Conservation (phyloP, 2,797 vertebrate species). For the Pangasius mekongensis region DNA sequence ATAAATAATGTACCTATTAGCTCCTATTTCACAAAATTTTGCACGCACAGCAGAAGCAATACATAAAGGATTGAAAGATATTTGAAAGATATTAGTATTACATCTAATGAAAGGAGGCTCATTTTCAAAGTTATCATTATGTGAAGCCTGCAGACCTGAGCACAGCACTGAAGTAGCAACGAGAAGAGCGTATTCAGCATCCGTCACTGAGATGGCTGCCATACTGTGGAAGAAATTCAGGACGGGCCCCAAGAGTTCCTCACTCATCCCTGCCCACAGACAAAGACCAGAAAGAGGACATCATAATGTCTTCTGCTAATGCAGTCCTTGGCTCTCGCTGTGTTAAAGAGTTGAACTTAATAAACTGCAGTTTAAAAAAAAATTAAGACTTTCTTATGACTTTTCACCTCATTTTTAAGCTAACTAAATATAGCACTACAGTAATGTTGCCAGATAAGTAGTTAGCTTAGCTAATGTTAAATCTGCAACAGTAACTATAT, state of each 20-base stretch:
- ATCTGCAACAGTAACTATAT: neutral
- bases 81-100: no score
- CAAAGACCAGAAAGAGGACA: slow-evolving; percentile 8
- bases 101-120: neutral
- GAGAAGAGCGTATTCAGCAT: slow-evolving; percentile 88
- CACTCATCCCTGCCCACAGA: slow-evolving; percentile 75
- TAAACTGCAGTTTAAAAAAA: neutral
- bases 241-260: slow-evolving; percentile 84
- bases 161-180: slow-evolving; percentile 88
- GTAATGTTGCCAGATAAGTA: neutral
- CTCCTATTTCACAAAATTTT: no score
- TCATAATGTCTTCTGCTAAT: neutral
- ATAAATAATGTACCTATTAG: no score
- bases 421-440: neutral
- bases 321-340: neutral
- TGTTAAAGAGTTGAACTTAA: neutral
- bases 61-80: no score
- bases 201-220: slow-evolving; percentile 82
- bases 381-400: neutral
- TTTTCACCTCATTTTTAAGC: neutral
- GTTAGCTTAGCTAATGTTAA: neutral
- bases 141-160: slow-evolving; percentile 79
- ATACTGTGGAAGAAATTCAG: slow-evolving; percentile 94
- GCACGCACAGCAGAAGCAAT: no score
- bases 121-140: no score